Conservation (phyloP, 2,888 invertebrate genomes). For the Sesia bembeciformis region DNA sequence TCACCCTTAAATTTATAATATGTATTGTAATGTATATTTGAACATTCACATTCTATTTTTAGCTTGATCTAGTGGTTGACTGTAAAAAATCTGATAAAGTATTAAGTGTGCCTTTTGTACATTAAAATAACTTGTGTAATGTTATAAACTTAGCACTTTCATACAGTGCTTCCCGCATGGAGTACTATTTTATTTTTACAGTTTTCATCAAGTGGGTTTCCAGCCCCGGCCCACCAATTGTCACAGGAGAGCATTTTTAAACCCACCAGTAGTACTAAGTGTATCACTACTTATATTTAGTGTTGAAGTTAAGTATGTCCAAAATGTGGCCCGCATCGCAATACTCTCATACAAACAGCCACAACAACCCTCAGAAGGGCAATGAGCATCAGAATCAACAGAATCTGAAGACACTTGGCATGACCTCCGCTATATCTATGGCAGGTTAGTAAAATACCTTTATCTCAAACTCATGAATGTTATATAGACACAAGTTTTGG, state of each 20-base stretch:
- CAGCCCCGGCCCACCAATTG: conserved; percentile 22
- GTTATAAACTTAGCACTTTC: neutral
- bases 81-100: no score
- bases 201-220: neutral
- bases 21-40: no score
- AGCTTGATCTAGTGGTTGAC: no score
- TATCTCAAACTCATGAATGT: no score
- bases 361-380: conserved; percentile 29
- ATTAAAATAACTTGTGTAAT: neutral
- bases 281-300: neutral
- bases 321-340: conserved; percentile 71
- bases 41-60: no score
- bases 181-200: neutral
- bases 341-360: conserved; percentile 57
- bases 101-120: neutral
- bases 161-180: neutral
- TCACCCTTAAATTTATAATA: no score
- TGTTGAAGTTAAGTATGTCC: conserved; percentile 5
- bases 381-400: conserved; percentile 71
- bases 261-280: conserved; percentile 18
- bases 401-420: conserved; percentile 82
- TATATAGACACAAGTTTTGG: no score
- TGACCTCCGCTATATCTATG: conserved; percentile 95
- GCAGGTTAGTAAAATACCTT: conserved; percentile 73
- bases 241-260: conserved; percentile 30